Evolutionary conservation across 1,140 invertebrate species (phyloP), one percentile per base, ranked within the genome.

Genomic region (Agrilus planipennis): DNA sequence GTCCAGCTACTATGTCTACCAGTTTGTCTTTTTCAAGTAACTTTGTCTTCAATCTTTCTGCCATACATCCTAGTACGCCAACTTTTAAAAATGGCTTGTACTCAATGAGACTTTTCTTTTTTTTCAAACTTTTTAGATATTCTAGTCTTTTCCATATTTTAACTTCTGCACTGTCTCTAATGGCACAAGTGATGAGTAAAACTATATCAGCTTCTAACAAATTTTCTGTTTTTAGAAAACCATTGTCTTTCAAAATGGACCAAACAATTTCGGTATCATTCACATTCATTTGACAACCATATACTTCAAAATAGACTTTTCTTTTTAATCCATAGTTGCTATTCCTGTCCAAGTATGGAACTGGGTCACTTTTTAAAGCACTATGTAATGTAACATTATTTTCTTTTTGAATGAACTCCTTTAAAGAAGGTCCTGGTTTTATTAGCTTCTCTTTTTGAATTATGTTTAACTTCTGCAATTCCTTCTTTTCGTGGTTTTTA

Each of bases 221-320:
- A 10, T 67, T 47, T 1, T 71, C 57, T 0, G 81, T 79, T 55
- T 79, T 81, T 37, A 66, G 45, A 61, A 85, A 97, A 20, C 82
- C 83, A 56, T 79, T 71, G 9, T 75, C 66, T 58, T 84, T 74
- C 17, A 96, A 67, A 51, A 96, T 84, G 9, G 89, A 81, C 79
- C 86, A 87, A 6, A 90, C 81, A 34, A 98, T 78, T 62, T 97
- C 92, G 14, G 86, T 87, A 63, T 98, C 93, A 65, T 81, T 97
- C 0, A 89, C 76, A 69, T 98, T 98, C 93, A 98, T 98, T 63
- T 97, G 93, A 61, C 93, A 98, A 7, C 93, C 93, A 64, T 94
- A 88, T 3, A 91, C 76, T 57, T 92, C 83, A 61, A 93, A 81
- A 57, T 71, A 89, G 35, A 94, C 86, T 73, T 72, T 68, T 58